Conservation (phyloP, 2,888 invertebrate genomes). For the Corbicula japonica region DNA sequence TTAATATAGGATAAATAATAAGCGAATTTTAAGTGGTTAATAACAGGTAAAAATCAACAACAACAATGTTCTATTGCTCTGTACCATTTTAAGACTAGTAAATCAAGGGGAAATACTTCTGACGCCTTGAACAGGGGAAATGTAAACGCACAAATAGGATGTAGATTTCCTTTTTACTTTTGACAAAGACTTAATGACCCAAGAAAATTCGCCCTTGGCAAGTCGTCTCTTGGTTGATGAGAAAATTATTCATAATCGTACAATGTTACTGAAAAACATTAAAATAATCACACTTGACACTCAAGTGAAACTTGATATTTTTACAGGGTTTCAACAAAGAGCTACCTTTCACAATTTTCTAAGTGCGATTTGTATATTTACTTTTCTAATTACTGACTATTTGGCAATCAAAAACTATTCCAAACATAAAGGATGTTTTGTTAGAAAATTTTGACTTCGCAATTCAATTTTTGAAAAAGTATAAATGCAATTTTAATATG, state of each 20-base stretch:
- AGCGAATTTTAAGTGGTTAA: too few species aligned
- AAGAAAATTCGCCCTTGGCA: constrained; percentile 46
- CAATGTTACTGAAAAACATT: constrained; percentile 53
- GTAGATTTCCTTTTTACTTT: too few species aligned
- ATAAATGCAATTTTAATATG: constrained; percentile 23
- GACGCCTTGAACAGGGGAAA: too few species aligned
- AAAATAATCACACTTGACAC: constrained; percentile 52
- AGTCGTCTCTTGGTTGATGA: constrained; percentile 22
- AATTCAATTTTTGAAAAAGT: constrained; percentile 6
- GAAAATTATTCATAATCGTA: constrained; percentile 55
- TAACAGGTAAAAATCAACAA: too few species aligned
- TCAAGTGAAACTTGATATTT: constrained; percentile 61
- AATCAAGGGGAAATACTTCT: too few species aligned
- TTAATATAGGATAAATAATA: too few species aligned
- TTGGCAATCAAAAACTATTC: constrained; percentile 17
- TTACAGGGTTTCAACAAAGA: constrained; percentile 45
- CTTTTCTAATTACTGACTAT: constrained; percentile 26
- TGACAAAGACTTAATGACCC: constrained; percentile 51
- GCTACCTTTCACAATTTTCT: constrained; percentile 20
- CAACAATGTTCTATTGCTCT: too few species aligned
- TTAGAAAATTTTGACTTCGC: constrained; percentile 29
- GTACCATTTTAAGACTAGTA: too few species aligned
- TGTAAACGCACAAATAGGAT: too few species aligned
- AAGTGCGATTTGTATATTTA: constrained; percentile 24
- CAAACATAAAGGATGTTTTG: constrained; percentile 12